Conservation (phyloP, 2,113 vertebrate species). For the Grallaria varia region DNA sequence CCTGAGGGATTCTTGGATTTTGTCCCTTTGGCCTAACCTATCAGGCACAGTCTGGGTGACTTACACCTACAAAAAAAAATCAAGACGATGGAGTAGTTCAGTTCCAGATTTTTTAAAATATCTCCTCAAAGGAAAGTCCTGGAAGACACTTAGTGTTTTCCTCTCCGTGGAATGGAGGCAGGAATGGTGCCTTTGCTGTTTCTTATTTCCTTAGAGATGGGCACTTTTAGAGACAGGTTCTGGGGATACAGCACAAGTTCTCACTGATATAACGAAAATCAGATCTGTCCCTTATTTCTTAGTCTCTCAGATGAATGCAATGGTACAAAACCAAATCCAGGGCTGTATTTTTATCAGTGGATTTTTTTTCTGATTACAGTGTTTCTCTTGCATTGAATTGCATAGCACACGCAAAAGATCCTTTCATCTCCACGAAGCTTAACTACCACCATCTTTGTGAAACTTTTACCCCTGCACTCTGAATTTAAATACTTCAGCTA, state of each 20-base stretch:
- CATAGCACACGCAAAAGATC: not conserved
- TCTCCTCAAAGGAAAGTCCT: not conserved
- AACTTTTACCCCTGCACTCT: not conserved
- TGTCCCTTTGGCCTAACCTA: not conserved
- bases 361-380: conserved; percentile 17
- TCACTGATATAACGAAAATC: not conserved
- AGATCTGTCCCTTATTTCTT: not conserved
- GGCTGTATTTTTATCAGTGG: not conserved
- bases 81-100: not conserved
- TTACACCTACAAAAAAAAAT: not conserved
- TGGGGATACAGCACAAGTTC: not conserved
- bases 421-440: conserved; percentile 30
- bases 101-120: not conserved
- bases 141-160: not conserved
- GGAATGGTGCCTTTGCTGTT: not conserved
- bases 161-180: not conserved
- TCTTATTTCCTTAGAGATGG: not conserved
- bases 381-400: not conserved
- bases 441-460: conserved; percentile 40
- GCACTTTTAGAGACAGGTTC: not conserved
- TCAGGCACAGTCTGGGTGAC: not conserved
- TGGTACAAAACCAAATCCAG: not conserved
- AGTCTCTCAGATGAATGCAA: not conserved
- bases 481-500: not conserved
- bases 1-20: not conserved